A percentile compares a stretch with the other conserved stretches of the same genome.
Evolutionary conservation across 2,113 vertebrate species (phyloP).

Genomic region (Accipiter virgatus): DNA sequence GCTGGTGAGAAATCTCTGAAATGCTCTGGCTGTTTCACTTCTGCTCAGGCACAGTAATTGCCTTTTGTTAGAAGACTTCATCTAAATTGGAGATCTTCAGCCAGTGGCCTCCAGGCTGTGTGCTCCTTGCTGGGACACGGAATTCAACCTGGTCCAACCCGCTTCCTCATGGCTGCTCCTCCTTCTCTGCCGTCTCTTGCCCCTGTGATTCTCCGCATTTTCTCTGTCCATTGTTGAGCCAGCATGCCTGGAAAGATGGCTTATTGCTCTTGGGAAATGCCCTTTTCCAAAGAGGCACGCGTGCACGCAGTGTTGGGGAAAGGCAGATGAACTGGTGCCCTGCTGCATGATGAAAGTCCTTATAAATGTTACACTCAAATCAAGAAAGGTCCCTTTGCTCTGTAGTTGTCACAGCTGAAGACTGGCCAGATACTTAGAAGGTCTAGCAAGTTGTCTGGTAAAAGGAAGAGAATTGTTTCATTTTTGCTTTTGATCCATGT

Average conservation of each 20-base stretch:
- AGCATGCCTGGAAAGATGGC: neutral
- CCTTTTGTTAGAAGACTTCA: neutral
- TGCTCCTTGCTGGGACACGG: fast-evolving
- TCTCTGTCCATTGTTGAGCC: fast-evolving
- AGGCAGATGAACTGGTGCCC: neutral
- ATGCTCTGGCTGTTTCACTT: neutral
- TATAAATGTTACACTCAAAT: neutral
- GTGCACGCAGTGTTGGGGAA: fast-evolving
- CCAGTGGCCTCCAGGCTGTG: neutral
- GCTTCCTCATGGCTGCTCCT: fast-evolving
- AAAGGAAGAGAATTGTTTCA: neutral
- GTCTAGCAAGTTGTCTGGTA: neutral
- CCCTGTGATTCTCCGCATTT: neutral
- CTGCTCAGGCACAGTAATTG: neutral
- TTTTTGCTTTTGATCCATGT: neutral
- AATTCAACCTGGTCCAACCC: neutral
- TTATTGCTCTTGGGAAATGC: neutral
- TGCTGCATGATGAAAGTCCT: neutral
- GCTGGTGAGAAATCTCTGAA: neutral
- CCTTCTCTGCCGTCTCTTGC: neutral
- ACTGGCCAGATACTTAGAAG: neutral
- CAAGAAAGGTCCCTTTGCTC: neutral
- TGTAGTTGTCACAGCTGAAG: neutral
- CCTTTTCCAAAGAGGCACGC: neutral
- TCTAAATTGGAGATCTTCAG: neutral